Conservation (phyloP, 2,888 invertebrate species). For the Andrena dorsata region DNA sequence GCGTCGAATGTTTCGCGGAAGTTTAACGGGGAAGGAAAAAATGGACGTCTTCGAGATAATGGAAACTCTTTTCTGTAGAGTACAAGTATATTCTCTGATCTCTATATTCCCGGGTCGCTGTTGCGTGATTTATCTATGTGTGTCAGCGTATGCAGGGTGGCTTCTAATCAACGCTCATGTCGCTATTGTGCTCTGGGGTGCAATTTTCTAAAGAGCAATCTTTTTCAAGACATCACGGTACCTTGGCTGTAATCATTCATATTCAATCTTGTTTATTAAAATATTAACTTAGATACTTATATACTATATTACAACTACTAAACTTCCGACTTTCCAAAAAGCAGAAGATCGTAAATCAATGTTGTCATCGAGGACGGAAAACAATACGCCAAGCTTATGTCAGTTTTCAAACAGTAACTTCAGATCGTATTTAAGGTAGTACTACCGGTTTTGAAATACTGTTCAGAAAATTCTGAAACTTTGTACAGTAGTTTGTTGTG, state of each 20-base stretch:
- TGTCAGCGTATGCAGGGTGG: slow-evolving; percentile 5
- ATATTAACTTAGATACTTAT: no score
- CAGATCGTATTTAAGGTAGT: no score
- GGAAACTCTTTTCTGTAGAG: neutral
- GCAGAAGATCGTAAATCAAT: no score
- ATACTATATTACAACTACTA: no score
- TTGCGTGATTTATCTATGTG: slow-evolving; percentile 43
- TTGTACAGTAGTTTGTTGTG: no score
- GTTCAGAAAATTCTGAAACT: no score
- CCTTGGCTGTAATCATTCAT: neutral
- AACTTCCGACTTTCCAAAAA: no score
- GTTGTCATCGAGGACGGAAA: no score
- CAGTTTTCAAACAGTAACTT: no score
- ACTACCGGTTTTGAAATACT: no score
- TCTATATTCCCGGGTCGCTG: slow-evolving; percentile 22
- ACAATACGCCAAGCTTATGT: no score
- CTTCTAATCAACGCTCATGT: slow-evolving; percentile 47
- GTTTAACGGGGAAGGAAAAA: neutral
- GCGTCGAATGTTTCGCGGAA: neutral
- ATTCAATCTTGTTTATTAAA: neutral
- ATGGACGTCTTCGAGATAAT: neutral
- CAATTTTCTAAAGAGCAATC: slow-evolving; percentile 18
- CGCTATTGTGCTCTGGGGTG: slow-evolving; percentile 24
- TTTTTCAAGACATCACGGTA: slow-evolving; percentile 1
- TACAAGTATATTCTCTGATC: neutral